Evolutionary conservation across 2,888 invertebrate species (phyloP), one percentile per base, ranked within the genome.

Genomic region (Conus canariensis): DNA sequence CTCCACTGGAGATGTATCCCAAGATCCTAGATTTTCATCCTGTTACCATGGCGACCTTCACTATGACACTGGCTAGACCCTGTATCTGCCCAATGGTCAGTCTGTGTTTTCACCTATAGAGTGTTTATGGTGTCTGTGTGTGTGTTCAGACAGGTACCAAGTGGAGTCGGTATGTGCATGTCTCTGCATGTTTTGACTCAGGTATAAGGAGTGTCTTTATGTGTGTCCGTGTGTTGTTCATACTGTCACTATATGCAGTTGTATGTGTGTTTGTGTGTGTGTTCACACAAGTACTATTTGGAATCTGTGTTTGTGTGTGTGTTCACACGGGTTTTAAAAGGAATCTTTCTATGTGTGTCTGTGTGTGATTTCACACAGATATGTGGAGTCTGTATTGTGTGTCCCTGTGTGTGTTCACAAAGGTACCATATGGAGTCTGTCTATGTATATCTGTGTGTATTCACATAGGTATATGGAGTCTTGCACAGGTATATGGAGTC

Each of bases 1-100:
- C 99, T 0, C 99, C 99, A 0, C 97, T 99, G 95, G 99, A 99
- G 96, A 99, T 99, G 99, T 99, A 99, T 96, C 99, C 99, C 0
- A 99, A 99, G 97, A 99, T 99, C 94, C 97, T 99, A 91, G 98
- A 99, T 97, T 99, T 99, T 96, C 98, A 98, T 96, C 99, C 99
- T 0, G 98, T 99, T 8, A 97, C 99, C 89, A 98, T 99, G 98
- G 98, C 98, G 92, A 99, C 99, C 0, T 99, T 99, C 96, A 99
- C 99, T 0, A 99, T 99, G 99, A 99, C 99, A 0, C 97, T 99
- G 88, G 98, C 99, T 0, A 97, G 99, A 91, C 99, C 99, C 0
- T 99, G 99, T 96, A 97, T 99, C 91, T 97, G 99, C 93, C 99
- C 99, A 45, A 99, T 99, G 98, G 98, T 98, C 96, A 96, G 85